Conservation (phyloP, 1,140 invertebrate genomes). For the Anagrus nilaparvatae region DNA sequence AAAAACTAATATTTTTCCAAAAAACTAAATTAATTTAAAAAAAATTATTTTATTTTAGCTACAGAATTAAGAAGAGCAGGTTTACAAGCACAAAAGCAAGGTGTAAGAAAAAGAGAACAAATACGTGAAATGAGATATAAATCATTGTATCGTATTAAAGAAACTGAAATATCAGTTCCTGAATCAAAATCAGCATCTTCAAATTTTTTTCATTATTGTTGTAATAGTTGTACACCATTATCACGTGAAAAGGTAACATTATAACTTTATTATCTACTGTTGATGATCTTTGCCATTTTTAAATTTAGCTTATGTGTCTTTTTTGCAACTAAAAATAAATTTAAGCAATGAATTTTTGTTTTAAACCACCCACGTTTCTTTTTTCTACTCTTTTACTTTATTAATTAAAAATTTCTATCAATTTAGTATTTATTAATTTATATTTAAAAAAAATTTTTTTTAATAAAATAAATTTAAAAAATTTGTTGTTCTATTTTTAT, state of each 20-base stretch:
- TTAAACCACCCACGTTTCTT: no score
- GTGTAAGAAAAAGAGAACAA: constrained; percentile 31
- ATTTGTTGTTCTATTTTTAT: no score
- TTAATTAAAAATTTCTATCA: no score
- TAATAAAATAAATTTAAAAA: no score
- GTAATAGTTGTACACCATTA: constrained; percentile 46
- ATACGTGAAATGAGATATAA: constrained; percentile 35
- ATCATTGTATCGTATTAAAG: constrained; percentile 46
- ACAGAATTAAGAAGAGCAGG: constrained; percentile 38
- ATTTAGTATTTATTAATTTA: no score
- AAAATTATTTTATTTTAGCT: constrained; percentile 22
- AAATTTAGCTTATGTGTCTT: no score
- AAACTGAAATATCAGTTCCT: constrained; percentile 34
- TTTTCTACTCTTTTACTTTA: no score
- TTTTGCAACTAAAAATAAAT: no score
- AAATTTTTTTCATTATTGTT: constrained; percentile 48
- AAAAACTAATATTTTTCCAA: constrained; percentile 9
- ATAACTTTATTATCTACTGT: no score
- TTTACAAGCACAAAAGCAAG: constrained; percentile 25
- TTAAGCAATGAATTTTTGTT: no score
- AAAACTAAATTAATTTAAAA: constrained; percentile 10
- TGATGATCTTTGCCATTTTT: no score
- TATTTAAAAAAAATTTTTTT: no score
- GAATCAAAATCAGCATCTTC: constrained; percentile 20
- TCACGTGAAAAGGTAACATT: constrained; percentile 48